Evolutionary conservation across 2,888 invertebrate genomes (phyloP), one percentile per base, ranked within the genome.

Genomic region (Pristionchus mayeri): DNA sequence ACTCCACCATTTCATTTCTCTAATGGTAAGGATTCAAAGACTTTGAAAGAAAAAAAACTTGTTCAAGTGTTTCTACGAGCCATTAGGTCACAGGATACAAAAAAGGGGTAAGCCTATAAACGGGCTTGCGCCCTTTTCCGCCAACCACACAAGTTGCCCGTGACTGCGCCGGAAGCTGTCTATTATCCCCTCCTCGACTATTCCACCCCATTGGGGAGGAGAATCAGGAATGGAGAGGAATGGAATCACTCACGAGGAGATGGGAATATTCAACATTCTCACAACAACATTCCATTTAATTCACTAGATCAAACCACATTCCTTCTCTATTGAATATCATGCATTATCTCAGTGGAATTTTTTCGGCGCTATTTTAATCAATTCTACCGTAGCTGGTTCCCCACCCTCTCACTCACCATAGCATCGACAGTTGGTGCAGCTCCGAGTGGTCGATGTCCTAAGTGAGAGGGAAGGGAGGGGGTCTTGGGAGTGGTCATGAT

Each of bases 151-250:
- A 67, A 37, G 13, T 60, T 9, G 27, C 2, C 57, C 30, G 57
- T 7, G 24, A 57, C 27, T 57, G 24, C 27, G 9, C 57, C 57
- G 57, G 57, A 60, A 60, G 57, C 57, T 16, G 57, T 60, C 57
- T 60, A 60, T 60, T 60, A 60, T 60, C 57, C 57, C 57, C 57
- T 60, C 30, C 57, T 60, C 57, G 57, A 60, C 9, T 60, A 60
- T 60, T 60, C 57, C 57, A 60, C 34, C 27, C 60, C 16, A 63
- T 67, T 37, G 67, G 37, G 63, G 37, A 2, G 34, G 27, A 67
- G 37, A 67, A 67, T 67, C 37, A 37, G 3, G 67, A 67, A 67
- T 37, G 37, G 24, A 21, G 21, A 37, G 37, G 37, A 57, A 67
- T 37, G 37, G 67, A 37, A 27, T 67, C 67, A 67, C 34, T 63